Evolutionary conservation across 2,888 invertebrate genomes (phyloP), one percentile per base, ranked within the genome.

Genomic region (Nomada ferruginata): DNA sequence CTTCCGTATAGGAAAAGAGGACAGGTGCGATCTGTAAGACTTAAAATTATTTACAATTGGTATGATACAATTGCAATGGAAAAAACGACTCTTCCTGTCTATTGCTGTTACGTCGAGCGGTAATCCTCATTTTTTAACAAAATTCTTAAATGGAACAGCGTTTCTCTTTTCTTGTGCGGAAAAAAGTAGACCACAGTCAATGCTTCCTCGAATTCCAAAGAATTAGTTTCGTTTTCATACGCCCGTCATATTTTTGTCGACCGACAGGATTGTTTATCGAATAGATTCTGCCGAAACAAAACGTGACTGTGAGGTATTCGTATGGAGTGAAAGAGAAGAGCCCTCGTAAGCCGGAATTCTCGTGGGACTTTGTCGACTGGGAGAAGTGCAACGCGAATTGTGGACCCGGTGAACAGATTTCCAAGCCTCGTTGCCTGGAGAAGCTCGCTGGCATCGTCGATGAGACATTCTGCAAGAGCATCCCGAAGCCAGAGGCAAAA

Each of bases 301-400:
- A 90, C 64, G 90, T 87, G 63, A 89, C 89, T 42, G 73, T 90
- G 59, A 89, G 87, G 79, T 90, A 88, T 82, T 90, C 90, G 29
- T 75, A 89, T 83, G 90, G 87, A 26, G 61, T 89, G 64, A 89
- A 84, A 70, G 83, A 85, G 42, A 94, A 94, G 82, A 93, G 89
- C 52, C 92, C 94, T 18, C 91, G 95, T 50, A 91, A 90, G 60
- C 94, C 94, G 0, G 92, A 92, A 71, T 95, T 95, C 90, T 87
- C 90, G 47, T 95, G 95, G 95, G 93, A 94, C 69, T 94, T 93
- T 84, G 90, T 94, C 55, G 94, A 94, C 60, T 95, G 95, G 95
- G 94, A 94, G 23, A 94, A 94, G 70, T 95, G 95, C 87, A 94
- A 94, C 11, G 93, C 94, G 5, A 94, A 94, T 18, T 95, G 95